Conservation (phyloP, 2,888 invertebrate genomes). For the Drosophila rellima region DNA sequence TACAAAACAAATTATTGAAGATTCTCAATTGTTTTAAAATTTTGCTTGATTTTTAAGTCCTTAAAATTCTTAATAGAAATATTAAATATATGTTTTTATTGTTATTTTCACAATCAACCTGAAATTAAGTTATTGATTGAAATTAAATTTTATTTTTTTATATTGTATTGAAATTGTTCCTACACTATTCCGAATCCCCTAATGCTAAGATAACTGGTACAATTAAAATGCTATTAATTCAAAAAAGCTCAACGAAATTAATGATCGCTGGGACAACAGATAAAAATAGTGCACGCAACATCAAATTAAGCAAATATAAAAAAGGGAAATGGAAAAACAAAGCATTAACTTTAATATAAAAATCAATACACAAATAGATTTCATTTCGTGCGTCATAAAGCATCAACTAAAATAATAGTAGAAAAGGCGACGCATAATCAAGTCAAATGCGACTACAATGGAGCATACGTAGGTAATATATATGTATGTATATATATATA, state of each 20-base stretch:
- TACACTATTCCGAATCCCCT: neutral
- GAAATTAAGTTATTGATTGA: no score
- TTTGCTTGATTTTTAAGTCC: no score
- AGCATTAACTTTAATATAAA: conserved; percentile 60
- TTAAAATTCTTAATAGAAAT: no score
- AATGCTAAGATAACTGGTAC: neutral
- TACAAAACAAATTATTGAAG: neutral
- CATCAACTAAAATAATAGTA: conserved; percentile 40
- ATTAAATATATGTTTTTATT: no score
- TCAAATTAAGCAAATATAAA: conserved; percentile 41
- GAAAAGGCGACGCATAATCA: conserved; percentile 45
- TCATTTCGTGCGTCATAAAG: conserved; percentile 51
- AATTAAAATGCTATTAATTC: conserved; percentile 42
- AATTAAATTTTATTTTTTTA: no score
- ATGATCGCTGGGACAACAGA: conserved; percentile 22
- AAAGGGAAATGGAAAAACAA: conserved; percentile 11
- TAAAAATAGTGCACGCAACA: conserved; percentile 45
- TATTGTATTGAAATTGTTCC: no score
- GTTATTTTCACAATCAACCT: no score
- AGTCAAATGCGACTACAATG: conserved; percentile 37
- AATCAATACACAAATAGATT: conserved; percentile 70
- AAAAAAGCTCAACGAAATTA: conserved; percentile 17
- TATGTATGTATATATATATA: conserved; percentile 1
- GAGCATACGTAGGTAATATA: conserved; percentile 7
- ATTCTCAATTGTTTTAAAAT: neutral